These are phyloP conservation scores for Aphis gossypii DNA, from an alignment of 1,140 invertebrate species.

Conservation along the genomic window DNA sequence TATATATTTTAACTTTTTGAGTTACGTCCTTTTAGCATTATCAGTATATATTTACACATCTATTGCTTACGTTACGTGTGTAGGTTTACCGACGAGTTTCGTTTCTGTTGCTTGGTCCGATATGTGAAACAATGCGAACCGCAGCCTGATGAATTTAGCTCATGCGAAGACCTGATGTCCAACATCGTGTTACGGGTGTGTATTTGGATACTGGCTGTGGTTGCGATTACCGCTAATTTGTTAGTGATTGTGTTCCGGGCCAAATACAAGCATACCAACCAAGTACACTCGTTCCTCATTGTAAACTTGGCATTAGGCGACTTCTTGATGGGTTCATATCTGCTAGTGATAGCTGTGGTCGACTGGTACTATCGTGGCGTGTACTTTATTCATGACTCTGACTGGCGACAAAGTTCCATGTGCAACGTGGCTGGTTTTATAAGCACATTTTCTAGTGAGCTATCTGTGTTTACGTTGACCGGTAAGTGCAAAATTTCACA, in stretches of 20 bases:
- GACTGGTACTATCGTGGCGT: constrained; percentile 68
- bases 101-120: constrained; percentile 68
- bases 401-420: constrained; percentile 67
- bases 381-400: constrained; percentile 67
- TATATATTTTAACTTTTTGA: too few species aligned
- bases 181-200: constrained; percentile 67
- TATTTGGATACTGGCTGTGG: constrained; percentile 68
- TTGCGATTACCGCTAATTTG: constrained; percentile 68
- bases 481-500: constrained; percentile 56
- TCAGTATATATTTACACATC: not conserved
- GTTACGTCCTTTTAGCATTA: too few species aligned
- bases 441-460: constrained; percentile 69
- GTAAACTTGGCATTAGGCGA: constrained; percentile 69
- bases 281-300: constrained; percentile 70
- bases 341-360: constrained; percentile 68
- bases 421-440: constrained; percentile 70
- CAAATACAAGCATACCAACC: constrained; percentile 62
- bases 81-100: constrained; percentile 66
- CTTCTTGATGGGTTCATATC: constrained; percentile 69
- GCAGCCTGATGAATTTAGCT: constrained; percentile 68
- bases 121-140: constrained; percentile 65
- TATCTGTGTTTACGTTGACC: constrained; percentile 69
- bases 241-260: constrained; percentile 68
- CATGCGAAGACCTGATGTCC: constrained; percentile 70
- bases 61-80: not conserved